phyloP scores from a whole-genome alignment of 2,113 vertebrate genomes.

The Taurulus bubalis region DNA sequence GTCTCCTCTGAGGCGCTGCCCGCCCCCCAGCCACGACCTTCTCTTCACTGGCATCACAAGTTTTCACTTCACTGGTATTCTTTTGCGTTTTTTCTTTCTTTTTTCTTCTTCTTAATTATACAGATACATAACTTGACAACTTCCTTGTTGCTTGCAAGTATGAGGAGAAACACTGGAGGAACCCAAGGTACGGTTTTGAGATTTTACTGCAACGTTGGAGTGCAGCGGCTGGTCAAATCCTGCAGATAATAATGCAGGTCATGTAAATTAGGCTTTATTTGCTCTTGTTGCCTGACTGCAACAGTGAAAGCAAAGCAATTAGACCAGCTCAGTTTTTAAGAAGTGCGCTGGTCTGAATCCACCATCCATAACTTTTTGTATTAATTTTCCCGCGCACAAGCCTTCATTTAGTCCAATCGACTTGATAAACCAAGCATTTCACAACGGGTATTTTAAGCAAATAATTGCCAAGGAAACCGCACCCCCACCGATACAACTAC shows the following conservation, averaged over 20 bases:
- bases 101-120: constrained; percentile 42
- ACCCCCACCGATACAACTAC: constrained; percentile 12
- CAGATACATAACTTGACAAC: not conserved
- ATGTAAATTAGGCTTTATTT: constrained; percentile 24
- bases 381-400: constrained; percentile 22
- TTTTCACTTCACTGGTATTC: constrained; percentile 40
- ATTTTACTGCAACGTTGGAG: not conserved
- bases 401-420: constrained; percentile 38
- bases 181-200: not conserved
- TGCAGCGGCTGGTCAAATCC: constrained; percentile 1
- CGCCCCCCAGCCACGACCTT: constrained; percentile 68
- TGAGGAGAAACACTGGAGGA: not conserved
- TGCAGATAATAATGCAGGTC: constrained; percentile 19
- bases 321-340: constrained; percentile 38
- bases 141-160: not conserved
- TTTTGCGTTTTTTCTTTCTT: constrained; percentile 15
- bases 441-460: constrained; percentile 36
- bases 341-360: constrained; percentile 47
- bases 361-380: constrained; percentile 44
- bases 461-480: constrained; percentile 59
- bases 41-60: constrained; percentile 40
- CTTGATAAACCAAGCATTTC: constrained; percentile 46
- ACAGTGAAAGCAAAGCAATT: constrained; percentile 38
- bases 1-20: constrained; percentile 56
- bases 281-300: constrained; percentile 38